Conservation (phyloP, 2,113 vertebrate species). For the Pseudopodoces humilis region DNA sequence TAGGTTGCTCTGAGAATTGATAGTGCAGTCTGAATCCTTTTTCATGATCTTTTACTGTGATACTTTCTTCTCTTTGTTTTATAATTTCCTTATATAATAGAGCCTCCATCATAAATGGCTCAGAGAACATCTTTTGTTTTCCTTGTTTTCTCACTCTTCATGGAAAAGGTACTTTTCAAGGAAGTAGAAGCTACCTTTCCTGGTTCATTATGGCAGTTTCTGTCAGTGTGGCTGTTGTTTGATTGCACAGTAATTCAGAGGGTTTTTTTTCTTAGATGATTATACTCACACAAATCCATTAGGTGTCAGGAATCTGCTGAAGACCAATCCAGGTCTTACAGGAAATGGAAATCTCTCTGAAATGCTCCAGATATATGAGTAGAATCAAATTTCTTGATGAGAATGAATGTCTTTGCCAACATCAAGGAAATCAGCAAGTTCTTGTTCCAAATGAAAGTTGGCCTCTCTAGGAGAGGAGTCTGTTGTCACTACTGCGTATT, state of each 20-base stretch:
- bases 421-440: not conserved
- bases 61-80: not conserved
- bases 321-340: not conserved
- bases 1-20: not conserved
- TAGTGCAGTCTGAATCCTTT: not conserved
- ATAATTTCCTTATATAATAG: not conserved
- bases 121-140: not conserved
- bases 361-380: not conserved
- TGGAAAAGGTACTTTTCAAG: not conserved
- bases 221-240: not conserved
- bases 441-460: not conserved
- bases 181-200: not conserved
- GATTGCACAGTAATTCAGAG: not conserved
- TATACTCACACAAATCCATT: not conserved
- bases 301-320: not conserved
- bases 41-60: not conserved
- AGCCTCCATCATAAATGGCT: not conserved
- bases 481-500: not conserved
- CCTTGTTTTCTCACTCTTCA: not conserved
- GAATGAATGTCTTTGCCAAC: not conserved
- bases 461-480: not conserved
- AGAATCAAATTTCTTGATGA: not conserved
- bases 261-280: not conserved
- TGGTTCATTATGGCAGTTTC: not conserved
- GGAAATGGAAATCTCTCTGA: not conserved